phyloP scores from a whole-genome alignment of 1,140 invertebrate genomes.

The Calycopis cecrops region DNA sequence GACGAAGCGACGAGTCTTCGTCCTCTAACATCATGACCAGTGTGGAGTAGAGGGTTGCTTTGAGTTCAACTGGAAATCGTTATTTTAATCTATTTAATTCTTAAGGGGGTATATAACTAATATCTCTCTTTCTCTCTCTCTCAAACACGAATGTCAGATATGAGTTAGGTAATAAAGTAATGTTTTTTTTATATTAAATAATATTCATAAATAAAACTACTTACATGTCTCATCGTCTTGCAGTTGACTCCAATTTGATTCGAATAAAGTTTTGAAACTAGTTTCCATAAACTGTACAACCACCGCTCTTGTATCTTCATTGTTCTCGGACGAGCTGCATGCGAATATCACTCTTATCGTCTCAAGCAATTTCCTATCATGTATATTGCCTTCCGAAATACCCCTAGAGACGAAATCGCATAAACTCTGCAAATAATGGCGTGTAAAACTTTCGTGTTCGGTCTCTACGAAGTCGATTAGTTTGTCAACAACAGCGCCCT shows the following conservation, averaged over 20 bases:
- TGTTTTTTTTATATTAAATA: not conserved
- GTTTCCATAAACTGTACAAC: slow-evolving; percentile 48
- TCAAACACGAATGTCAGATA: not conserved
- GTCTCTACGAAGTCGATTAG: slow-evolving; percentile 36
- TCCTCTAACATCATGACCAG: slow-evolving; percentile 47
- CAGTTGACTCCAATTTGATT: slow-evolving; percentile 28
- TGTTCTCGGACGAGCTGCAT: slow-evolving; percentile 47
- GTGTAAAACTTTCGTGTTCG: slow-evolving; percentile 57
- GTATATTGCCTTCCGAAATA: slow-evolving; percentile 17
- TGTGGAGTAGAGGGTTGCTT: slow-evolving; percentile 39
- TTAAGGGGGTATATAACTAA: no score
- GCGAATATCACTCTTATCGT: slow-evolving; percentile 41
- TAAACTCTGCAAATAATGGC: slow-evolving; percentile 55
- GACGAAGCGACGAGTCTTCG: slow-evolving; percentile 34
- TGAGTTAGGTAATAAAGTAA: not conserved
- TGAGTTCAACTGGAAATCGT: slow-evolving; percentile 43
- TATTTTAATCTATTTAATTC: no score
- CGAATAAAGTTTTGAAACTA: slow-evolving; percentile 34
- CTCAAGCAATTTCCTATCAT: slow-evolving; percentile 24
- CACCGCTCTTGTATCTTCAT: slow-evolving; percentile 35
- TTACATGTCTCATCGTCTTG: slow-evolving; percentile 43
- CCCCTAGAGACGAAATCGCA: slow-evolving; percentile 34
- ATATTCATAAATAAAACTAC: no score
- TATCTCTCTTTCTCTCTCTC: no score
- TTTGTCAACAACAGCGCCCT: slow-evolving; percentile 28